Base-by-base conservation (phyloP, 1,140 invertebrate genomes). In the Sitophilus oryzae region DNA sequence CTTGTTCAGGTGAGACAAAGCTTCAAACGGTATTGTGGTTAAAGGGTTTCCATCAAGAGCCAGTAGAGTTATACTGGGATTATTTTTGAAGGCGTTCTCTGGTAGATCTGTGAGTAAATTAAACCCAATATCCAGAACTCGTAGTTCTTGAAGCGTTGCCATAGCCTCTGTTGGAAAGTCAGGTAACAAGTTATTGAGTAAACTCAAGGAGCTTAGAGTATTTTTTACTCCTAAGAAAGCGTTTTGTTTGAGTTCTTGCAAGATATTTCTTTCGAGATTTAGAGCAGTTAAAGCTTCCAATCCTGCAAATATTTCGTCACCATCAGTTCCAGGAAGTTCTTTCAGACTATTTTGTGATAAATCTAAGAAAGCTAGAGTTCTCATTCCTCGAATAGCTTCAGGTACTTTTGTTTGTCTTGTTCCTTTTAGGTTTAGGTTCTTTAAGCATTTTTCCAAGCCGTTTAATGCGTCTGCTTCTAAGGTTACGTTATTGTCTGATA, bases 21-120 rank as follows among this genome's bases (percentile, higher is more conserved):
- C 84, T 64, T 82, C 78, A 67, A 83, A 81, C 2, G 89, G 85
- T 22, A 96, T 82, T 1, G 85, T 90, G 9, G 82, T 78, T 56
- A 97, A 70, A 3, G 91, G 89, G 75, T 95, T 95, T 30, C 91
- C 89, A 66, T 94, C 90, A 47, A 97, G 77, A 5, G 91, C 91
- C 22, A 96, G 72, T 21, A 95, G 74, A 0, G 92, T 92, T 56
- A 96, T 83, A 14, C 85, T 84, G 1, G 84, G 84, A 71, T 93
- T 91, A 30, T 82, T 84, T 57, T 79, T 67, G 66, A 96, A 95
- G 0, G 89, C 85, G 46, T 87, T 80, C 34, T 77, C 69, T 4
- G 91, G 90, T 56, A 96, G 68, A 61, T 84, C 81, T 15, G 86
- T 89, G 54, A 96, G 76, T 44, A 93, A 76, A 76, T 96, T 96